Evolutionary conservation across 1,140 invertebrate genomes (phyloP).

Genomic region (Psilanteris sp.): DNA sequence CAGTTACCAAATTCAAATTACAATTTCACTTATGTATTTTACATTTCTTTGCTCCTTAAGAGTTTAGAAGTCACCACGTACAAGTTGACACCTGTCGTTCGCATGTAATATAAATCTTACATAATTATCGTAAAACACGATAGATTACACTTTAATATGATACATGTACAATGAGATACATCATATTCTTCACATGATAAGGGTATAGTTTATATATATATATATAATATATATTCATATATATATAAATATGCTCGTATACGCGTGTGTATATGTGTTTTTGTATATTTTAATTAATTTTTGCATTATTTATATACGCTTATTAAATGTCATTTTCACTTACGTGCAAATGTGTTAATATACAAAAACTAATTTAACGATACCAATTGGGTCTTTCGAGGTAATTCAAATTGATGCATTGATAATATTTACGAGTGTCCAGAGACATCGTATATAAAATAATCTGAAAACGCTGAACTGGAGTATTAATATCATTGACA

Average conservation of each 20-base stretch:
- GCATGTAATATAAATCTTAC: slow-evolving; percentile 66
- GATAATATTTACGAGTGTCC: slow-evolving; percentile 15
- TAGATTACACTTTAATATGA: slow-evolving; percentile 69
- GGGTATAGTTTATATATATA: slow-evolving; percentile 66
- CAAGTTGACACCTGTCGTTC: slow-evolving; percentile 36
- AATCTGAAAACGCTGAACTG: slow-evolving; percentile 23
- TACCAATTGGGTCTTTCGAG: slow-evolving; percentile 35
- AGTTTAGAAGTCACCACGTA: slow-evolving; percentile 70
- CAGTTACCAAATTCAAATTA: slow-evolving; percentile 21
- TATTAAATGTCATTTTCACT: slow-evolving; percentile 64
- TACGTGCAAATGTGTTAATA: slow-evolving; percentile 66
- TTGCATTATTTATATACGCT: slow-evolving; percentile 21
- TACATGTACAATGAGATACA: slow-evolving; percentile 76
- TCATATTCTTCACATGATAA: slow-evolving; percentile 74
- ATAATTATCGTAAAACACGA: slow-evolving; percentile 68
- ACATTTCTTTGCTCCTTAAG: slow-evolving; percentile 9
- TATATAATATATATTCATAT: slow-evolving; percentile 14
- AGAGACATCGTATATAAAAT: slow-evolving; percentile 46
- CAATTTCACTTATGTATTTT: slow-evolving; percentile 27
- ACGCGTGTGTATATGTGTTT: not conserved
- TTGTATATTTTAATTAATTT: slow-evolving; percentile 2
- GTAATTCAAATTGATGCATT: slow-evolving; percentile 42
- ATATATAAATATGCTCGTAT: slow-evolving; percentile 15
- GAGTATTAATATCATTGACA: slow-evolving; percentile 12
- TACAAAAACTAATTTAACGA: slow-evolving; percentile 61